Evolutionary conservation across 1,140 invertebrate species (phyloP).

Genomic region (Reticulitermes speratus): DNA sequence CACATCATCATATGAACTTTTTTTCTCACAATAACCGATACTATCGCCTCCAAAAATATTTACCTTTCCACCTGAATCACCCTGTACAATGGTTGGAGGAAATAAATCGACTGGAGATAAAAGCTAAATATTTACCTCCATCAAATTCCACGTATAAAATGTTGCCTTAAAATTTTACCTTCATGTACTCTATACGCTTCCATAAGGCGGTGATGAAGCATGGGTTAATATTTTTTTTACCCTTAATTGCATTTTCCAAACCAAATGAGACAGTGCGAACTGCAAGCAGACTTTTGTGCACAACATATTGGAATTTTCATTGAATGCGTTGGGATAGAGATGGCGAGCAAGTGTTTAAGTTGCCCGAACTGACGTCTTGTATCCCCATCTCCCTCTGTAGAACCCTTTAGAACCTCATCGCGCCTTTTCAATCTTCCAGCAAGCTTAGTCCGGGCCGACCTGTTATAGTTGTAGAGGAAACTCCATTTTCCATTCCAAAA

Average conservation of each 20-base stretch:
- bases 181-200: too few relatives aligned
- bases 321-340: not conserved
- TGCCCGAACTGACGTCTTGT: not conserved
- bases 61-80: too few relatives aligned
- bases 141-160: too few relatives aligned
- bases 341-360: not conserved
- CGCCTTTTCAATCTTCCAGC: not conserved
- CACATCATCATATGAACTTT: too few relatives aligned
- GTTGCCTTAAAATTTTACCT: too few relatives aligned
- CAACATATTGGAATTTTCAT: not conserved
- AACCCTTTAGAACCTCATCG: not conserved
- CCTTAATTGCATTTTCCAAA: not conserved
- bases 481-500: slow-evolving; percentile 12
- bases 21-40: too few relatives aligned
- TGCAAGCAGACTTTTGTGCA: not conserved
- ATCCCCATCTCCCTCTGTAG: not conserved
- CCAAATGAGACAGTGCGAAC: not conserved
- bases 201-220: too few relatives aligned
- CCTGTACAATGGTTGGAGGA: too few relatives aligned
- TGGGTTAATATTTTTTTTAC: too few relatives aligned
- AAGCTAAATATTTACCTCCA: too few relatives aligned
- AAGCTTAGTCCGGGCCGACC: not conserved
- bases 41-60: too few relatives aligned
- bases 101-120: too few relatives aligned
- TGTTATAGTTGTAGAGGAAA: not conserved